Percentiles rank a stretch among this genome's conserved stretches.
phyloP scores from a whole-genome alignment of 2,888 invertebrate genomes.

The Exocentrus adspersus region DNA sequence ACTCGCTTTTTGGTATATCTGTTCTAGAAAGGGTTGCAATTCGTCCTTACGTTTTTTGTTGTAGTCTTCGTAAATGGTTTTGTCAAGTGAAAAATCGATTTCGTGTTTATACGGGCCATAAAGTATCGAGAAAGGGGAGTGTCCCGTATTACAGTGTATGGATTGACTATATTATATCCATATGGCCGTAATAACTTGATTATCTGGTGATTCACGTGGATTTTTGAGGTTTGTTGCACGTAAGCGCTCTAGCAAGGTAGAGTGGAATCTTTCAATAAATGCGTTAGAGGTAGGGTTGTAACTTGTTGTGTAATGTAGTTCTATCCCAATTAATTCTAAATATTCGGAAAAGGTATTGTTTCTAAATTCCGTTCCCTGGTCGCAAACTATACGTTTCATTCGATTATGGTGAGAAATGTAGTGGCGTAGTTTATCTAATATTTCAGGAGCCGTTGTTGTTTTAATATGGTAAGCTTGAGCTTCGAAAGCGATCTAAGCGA shows the following conservation, averaged over 20 bases:
- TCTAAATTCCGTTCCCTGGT: background rate
- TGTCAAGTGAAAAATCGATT: too few species aligned
- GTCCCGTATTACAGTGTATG: background rate
- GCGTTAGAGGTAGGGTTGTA: background rate
- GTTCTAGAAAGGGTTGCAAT: too few species aligned
- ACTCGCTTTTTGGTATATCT: too few species aligned
- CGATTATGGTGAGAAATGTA: background rate
- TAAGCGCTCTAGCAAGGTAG: background rate
- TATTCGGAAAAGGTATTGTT: background rate
- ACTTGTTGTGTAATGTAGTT: background rate
- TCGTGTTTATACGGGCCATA: too few species aligned
- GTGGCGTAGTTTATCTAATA: background rate
- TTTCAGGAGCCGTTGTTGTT: background rate
- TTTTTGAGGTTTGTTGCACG: background rate
- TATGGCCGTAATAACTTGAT: background rate
- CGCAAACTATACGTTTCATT: background rate
- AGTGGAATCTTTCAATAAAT: background rate
- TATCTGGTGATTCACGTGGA: background rate
- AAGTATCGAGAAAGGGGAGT: background rate
- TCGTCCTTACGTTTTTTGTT: too few species aligned
- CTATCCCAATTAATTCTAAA: background rate
- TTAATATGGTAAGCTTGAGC: constrained; percentile 1
- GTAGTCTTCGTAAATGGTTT: too few species aligned
- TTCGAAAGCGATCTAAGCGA: too few species aligned
- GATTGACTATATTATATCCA: background rate